Conservation (phyloP, 1,140 invertebrate genomes). For the Subanguina moxae region DNA sequence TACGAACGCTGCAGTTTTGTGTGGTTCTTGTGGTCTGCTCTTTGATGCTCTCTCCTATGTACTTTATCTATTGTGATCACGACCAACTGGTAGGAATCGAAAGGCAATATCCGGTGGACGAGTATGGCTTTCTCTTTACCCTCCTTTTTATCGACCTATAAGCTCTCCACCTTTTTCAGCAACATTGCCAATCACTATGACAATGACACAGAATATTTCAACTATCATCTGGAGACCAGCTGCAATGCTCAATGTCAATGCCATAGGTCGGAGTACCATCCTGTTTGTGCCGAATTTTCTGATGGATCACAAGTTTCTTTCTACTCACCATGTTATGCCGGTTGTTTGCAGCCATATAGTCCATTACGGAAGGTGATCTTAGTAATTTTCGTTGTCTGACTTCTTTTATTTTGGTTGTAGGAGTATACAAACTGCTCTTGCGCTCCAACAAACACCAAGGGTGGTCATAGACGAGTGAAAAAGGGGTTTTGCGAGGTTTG, state of each 20-base stretch:
- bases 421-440: constrained; percentile 53
- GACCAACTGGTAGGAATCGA: constrained; percentile 55
- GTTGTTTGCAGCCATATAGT: constrained; percentile 44
- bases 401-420: constrained; percentile 27
- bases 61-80: constrained; percentile 59
- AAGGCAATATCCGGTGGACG: constrained; percentile 48
- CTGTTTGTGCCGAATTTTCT: constrained; percentile 54
- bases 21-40: constrained; percentile 52
- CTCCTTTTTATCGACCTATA: background rate
- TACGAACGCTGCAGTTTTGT: constrained; percentile 55
- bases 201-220: constrained; percentile 29
- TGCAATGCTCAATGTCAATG: constrained; percentile 52
- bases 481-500: constrained; percentile 52
- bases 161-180: constrained; percentile 16
- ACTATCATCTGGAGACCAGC: constrained; percentile 40
- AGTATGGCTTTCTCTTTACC: constrained; percentile 28
- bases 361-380: constrained; percentile 40
- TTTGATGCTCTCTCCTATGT: constrained; percentile 55
- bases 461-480: constrained; percentile 46
- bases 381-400: too few species aligned
- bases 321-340: constrained; percentile 58
- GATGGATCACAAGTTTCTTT: constrained; percentile 55
- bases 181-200: constrained; percentile 41
- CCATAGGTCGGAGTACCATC: constrained; percentile 49
- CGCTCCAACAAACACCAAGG: constrained; percentile 48